These are phyloP conservation scores for Antennarius maculatus DNA, from an alignment of 2,797 vertebrate genomes.

Conservation along the genomic window DNA sequence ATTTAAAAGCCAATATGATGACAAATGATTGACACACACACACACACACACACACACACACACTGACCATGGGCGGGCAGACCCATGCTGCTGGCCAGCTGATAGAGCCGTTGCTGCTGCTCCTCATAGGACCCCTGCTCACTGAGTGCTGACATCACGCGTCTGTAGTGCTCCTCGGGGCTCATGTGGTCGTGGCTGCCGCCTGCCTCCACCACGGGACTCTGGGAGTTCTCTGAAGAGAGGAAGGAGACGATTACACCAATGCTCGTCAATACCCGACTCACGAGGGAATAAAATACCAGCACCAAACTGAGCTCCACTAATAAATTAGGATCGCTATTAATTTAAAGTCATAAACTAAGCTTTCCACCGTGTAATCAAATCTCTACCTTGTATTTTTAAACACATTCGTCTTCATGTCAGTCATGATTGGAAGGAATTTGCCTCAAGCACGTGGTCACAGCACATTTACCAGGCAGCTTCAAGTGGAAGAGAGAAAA, in stretches of 20 bases:
- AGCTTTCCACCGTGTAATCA: constrained; percentile 5
- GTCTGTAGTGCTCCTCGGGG: constrained; percentile 95
- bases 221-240: constrained; percentile 88
- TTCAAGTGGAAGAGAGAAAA: constrained; percentile 18
- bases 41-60: constrained; percentile 11
- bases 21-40: constrained; percentile 11
- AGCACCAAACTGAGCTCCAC: background rate
- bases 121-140: constrained; percentile 92
- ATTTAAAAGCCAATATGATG: background rate
- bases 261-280: constrained; percentile 13
- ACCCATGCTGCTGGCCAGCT: constrained; percentile 93
- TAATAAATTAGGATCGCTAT: background rate
- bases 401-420: constrained; percentile 12
- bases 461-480: constrained; percentile 17
- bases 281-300: constrained; percentile 15
- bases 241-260: constrained; percentile 7
- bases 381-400: constrained; percentile 4
- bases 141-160: constrained; percentile 93
- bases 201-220: constrained; percentile 87
- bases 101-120: constrained; percentile 94
- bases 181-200: constrained; percentile 88
- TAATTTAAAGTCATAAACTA: background rate
- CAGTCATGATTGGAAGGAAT: constrained; percentile 22
- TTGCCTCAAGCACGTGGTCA: background rate
- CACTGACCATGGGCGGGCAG: constrained; percentile 87